Evolutionary conservation across 2,797 vertebrate species (phyloP).

Genomic region (Dallia pectoralis): DNA sequence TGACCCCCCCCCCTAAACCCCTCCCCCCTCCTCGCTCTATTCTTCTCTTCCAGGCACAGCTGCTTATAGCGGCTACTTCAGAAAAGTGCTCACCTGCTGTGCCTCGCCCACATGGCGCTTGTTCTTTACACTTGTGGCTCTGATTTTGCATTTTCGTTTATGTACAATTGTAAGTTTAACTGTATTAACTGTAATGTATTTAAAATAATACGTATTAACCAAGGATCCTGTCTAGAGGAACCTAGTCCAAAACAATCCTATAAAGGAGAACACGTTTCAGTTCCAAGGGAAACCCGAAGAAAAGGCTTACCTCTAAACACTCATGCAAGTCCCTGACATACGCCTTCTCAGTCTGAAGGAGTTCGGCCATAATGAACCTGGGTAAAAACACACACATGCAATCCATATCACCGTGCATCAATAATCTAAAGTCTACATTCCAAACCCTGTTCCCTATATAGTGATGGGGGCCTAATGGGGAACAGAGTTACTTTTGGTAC

Average conservation of each 20-base stretch:
- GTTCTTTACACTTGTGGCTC: no score
- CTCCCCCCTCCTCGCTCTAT: no score
- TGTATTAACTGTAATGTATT: no score
- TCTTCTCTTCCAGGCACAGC: background rate
- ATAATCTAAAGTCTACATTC: background rate
- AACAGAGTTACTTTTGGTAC: background rate
- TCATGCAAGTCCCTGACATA: slow-evolving; percentile 95
- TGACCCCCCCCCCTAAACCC: no score
- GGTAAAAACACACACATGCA: slow-evolving; percentile 17
- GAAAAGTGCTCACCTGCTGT: no score
- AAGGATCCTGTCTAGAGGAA: background rate
- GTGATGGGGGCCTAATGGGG: background rate
- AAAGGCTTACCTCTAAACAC: slow-evolving; percentile 87
- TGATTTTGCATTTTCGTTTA: no score
- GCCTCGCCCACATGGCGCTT: no score
- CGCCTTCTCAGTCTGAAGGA: slow-evolving; percentile 95
- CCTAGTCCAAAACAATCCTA: background rate
- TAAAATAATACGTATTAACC: background rate
- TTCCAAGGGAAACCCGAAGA: background rate
- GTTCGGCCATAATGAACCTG: slow-evolving; percentile 97
- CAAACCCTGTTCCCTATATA: background rate
- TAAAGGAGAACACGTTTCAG: background rate
- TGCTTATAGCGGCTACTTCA: background rate
- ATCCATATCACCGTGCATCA: background rate
- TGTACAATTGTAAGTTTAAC: no score